phyloP scores from a whole-genome alignment of 2,888 invertebrate genomes.

The Plagodis pulveraria region DNA sequence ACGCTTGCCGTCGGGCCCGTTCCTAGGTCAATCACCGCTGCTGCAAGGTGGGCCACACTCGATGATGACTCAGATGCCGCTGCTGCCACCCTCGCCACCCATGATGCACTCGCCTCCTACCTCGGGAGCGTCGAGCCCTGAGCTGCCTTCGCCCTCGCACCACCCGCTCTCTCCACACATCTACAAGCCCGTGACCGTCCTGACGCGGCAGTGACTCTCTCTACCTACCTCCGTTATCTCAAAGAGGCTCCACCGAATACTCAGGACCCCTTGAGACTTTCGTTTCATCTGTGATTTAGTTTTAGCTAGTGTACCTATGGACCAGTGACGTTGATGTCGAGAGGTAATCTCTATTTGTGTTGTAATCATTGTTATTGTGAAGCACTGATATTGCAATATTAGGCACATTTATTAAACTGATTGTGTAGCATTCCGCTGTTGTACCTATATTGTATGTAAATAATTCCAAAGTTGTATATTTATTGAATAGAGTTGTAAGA shows the following conservation, averaged over 20 bases:
- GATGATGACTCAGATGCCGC: slow-evolving; percentile 58
- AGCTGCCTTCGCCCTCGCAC: slow-evolving; percentile 69
- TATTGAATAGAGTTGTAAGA: slow-evolving; percentile 70
- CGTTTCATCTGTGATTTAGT: slow-evolving; percentile 79
- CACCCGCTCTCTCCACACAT: slow-evolving; percentile 76
- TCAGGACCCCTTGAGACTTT: slow-evolving; percentile 48
- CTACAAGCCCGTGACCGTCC: slow-evolving; percentile 84
- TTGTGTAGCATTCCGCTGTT: slow-evolving; percentile 67
- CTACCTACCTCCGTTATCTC: slow-evolving; percentile 37
- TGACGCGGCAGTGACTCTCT: slow-evolving; percentile 77
- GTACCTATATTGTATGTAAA: slow-evolving; percentile 63
- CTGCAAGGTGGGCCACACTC: slow-evolving; percentile 56
- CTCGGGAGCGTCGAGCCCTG: slow-evolving; percentile 72
- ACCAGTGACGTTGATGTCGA: slow-evolving; percentile 53
- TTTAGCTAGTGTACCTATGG: slow-evolving; percentile 59
- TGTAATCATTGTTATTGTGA: slow-evolving; percentile 27
- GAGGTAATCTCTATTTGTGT: slow-evolving; percentile 54
- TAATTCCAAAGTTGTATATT: slow-evolving; percentile 78
- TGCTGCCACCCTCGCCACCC: slow-evolving; percentile 75
- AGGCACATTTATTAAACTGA: slow-evolving; percentile 50
- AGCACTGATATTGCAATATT: slow-evolving; percentile 54
- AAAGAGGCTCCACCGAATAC: slow-evolving; percentile 50
- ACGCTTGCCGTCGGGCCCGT: slow-evolving; percentile 60
- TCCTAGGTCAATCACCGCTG: slow-evolving; percentile 61
- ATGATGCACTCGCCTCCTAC: slow-evolving; percentile 65